Percentiles rank a stretch among this genome's conserved stretches.
phyloP scores from a whole-genome alignment of 2,113 vertebrate species.

The Albula glossodonta region DNA sequence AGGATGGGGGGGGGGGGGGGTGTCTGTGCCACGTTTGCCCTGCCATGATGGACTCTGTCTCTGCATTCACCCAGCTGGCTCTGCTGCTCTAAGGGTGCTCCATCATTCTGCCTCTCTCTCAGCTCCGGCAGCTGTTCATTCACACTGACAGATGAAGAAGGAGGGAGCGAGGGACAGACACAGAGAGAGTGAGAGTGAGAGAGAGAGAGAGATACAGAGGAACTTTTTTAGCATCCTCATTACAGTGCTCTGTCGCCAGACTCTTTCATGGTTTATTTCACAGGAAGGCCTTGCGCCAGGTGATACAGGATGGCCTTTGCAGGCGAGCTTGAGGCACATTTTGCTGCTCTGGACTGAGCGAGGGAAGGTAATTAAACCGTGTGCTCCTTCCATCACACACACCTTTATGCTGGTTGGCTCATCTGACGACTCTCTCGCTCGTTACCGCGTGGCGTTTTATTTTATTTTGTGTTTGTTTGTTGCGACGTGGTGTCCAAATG shows the following conservation, averaged over 20 bases:
- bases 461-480: constrained; percentile 52
- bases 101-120: constrained; percentile 70
- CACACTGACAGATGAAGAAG: constrained; percentile 71
- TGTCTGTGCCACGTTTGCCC: constrained; percentile 37
- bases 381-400: constrained; percentile 58
- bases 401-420: constrained; percentile 44
- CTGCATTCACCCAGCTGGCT: constrained; percentile 57
- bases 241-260: no score
- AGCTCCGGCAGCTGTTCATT: constrained; percentile 78
- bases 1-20: constrained; percentile 30
- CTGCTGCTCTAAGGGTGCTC: constrained; percentile 60
- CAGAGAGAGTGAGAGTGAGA: constrained; percentile 21
- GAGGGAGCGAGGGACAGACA: constrained; percentile 41
- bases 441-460: constrained; percentile 40
- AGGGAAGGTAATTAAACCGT: constrained; percentile 54
- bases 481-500: constrained; percentile 54
- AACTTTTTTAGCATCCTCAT: background rate
- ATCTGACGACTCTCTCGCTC: constrained; percentile 56
- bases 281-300: no score
- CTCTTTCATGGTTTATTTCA: no score
- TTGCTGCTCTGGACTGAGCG: constrained; percentile 15
- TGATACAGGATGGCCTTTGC: no score
- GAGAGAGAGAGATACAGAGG: constrained; percentile 18
- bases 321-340: no score
- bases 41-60: constrained; percentile 45